Evolutionary conservation across 30 jellyfish, hydroid and myxozoan genomes (phyloP).

Genomic region (Mastigias papua): DNA sequence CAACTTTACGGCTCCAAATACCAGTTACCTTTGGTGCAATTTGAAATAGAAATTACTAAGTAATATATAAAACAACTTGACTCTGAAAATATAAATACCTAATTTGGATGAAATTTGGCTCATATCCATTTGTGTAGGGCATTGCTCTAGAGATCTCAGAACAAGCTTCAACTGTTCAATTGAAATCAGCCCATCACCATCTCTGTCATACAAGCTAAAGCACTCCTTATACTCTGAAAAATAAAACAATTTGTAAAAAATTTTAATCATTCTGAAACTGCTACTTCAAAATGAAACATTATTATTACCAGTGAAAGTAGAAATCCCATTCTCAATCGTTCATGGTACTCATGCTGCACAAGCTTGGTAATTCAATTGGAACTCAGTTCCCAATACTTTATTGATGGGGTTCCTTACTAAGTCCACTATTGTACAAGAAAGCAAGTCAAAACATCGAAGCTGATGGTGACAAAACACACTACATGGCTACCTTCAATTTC

Average conservation of each 20-base stretch:
- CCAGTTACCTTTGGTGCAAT: too few species aligned
- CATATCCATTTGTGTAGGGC: slow-evolving; percentile 95
- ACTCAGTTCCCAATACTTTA: neutral
- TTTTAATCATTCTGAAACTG: neutral
- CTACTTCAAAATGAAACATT: neutral
- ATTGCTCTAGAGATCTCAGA: slow-evolving; percentile 93
- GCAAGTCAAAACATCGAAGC: neutral
- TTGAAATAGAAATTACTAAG: too few species aligned
- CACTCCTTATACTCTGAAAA: slow-evolving; percentile 80
- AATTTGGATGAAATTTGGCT: slow-evolving; percentile 46
- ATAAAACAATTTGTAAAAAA: too few species aligned
- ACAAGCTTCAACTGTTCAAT: slow-evolving; percentile 89
- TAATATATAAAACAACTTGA: neutral
- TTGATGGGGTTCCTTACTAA: neutral
- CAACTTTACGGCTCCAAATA: too few species aligned
- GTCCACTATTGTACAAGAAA: neutral
- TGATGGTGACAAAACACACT: neutral
- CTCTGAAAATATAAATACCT: slow-evolving; percentile 40
- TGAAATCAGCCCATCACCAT: slow-evolving; percentile 96
- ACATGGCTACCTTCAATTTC: slow-evolving; percentile 64
- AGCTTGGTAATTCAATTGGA: neutral
- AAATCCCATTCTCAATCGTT: too few species aligned
- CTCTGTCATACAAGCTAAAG: slow-evolving; percentile 96
- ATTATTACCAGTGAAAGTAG: neutral
- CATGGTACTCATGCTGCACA: neutral